Conservation (phyloP, 2,797 vertebrate genomes). For the Platyrinchus mystaceus region DNA sequence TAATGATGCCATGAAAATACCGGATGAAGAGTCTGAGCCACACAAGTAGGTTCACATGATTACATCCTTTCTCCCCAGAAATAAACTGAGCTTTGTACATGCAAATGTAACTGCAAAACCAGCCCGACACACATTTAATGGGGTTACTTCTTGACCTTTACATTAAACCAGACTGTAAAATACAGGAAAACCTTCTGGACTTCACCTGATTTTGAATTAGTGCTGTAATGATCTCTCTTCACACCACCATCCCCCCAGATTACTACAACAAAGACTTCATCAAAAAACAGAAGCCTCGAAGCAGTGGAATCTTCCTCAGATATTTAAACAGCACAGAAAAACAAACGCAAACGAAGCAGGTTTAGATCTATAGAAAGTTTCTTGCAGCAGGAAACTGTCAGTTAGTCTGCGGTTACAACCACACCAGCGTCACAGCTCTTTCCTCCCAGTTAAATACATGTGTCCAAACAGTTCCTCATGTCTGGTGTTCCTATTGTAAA, state of each 20-base stretch:
- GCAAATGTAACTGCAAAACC: background rate
- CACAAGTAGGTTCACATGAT: background rate
- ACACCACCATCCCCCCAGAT: background rate
- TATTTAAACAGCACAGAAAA: background rate
- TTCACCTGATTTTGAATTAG: background rate
- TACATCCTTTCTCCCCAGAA: background rate
- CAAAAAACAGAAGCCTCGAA: background rate
- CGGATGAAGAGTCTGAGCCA: background rate
- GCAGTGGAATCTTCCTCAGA: background rate
- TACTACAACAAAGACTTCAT: background rate
- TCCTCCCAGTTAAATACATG: background rate
- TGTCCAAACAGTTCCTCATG: background rate
- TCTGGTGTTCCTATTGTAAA: background rate
- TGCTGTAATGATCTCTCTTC: background rate
- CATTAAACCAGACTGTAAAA: background rate
- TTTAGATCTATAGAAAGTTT: constrained; percentile 13
- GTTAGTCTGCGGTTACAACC: constrained; percentile 67
- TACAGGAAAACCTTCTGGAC: background rate
- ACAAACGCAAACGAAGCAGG: background rate
- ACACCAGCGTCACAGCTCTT: constrained; percentile 37
- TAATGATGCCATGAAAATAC: background rate
- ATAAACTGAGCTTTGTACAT: background rate
- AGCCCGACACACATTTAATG: background rate
- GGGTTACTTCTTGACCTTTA: background rate
- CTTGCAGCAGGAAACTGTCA: constrained; percentile 64